Percentiles rank a stretch among this genome's conserved stretches.
Evolutionary conservation across 2,113 vertebrate genomes (phyloP).

Genomic region (Bothrops jararaca): DNA sequence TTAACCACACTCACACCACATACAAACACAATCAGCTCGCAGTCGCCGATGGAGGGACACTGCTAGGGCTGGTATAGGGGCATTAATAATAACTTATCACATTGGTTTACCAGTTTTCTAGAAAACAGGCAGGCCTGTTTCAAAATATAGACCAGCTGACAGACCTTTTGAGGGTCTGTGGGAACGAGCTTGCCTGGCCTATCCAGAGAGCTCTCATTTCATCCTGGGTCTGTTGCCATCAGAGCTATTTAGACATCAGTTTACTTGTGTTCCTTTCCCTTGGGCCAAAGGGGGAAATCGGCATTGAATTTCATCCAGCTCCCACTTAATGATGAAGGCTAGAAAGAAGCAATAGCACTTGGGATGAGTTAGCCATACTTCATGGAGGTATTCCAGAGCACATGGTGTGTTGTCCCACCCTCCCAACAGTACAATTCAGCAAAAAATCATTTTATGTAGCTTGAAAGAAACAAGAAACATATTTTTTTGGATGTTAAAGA

Average conservation of each 20-base stretch:
- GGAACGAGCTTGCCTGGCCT: background rate
- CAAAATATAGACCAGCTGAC: background rate
- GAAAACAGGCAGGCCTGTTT: background rate
- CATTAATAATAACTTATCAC: background rate
- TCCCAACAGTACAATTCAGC: background rate
- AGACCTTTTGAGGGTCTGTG: too few species aligned
- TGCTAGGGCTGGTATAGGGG: too few species aligned
- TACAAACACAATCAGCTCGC: too few species aligned
- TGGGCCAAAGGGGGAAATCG: background rate
- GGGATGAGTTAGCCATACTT: background rate
- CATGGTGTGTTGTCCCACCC: background rate
- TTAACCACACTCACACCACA: too few species aligned
- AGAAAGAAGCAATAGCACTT: background rate
- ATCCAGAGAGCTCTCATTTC: background rate
- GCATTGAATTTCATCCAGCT: background rate
- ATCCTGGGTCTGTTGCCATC: background rate
- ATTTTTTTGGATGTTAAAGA: background rate
- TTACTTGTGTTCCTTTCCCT: background rate
- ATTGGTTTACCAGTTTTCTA: background rate
- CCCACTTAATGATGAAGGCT: background rate
- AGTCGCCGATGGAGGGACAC: too few species aligned
- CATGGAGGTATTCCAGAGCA: background rate
- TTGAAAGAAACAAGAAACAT: background rate
- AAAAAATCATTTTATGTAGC: background rate
- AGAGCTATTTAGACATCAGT: background rate